Base-by-base conservation (phyloP, 2,113 vertebrate genomes). In the Archilochus colubris region DNA sequence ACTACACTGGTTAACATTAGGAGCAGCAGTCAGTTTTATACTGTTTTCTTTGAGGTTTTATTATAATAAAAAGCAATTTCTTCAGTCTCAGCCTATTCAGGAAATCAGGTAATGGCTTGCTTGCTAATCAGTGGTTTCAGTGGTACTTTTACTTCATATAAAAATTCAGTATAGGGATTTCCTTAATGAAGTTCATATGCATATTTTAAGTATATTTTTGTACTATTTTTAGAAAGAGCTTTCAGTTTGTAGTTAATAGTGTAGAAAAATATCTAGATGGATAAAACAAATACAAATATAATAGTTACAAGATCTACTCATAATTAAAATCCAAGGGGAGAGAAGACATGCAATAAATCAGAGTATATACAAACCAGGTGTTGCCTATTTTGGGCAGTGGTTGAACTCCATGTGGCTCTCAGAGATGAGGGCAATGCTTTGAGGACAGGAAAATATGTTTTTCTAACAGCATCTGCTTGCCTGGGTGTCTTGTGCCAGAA, bases 311-410 rank as follows among this genome's bases (percentile, higher is more conserved):
- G 90, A 75, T 88, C 88, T 66, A 54, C 31, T 81, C 61, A 6
- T 91, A 78, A 94, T 93, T 88, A 91, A 90, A 93, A 90, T 82
- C 57, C 69, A 76, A 81, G 73, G 57, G 82, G 77, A 88, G 89
- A 13, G 69, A 84, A 68, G 62, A 18, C 73, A 50, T 61, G 62
- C 46, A 86, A 24, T 91, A 91, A 95, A 84, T 93, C 82, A 88
- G 85, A 50, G 31, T 78, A 86, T 86, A 43, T 58, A 30, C 0
- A 36, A 93, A 64, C 23, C 93, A 93, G 73, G 54, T 94, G 91
- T 85, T 97, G 87, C n/a, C 67, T 88, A 0, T 84, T 95, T 75
- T 43, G 57, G 76, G 79, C 79, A 54, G 73, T 38, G 82, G 22
- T 84, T 74, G 54, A 82, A 38, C 50, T 82, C 81, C 66, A 8